These are phyloP conservation scores for Phalacrocorax brasilianus DNA, from an alignment of 2,113 vertebrate species.

Conservation along the genomic window DNA sequence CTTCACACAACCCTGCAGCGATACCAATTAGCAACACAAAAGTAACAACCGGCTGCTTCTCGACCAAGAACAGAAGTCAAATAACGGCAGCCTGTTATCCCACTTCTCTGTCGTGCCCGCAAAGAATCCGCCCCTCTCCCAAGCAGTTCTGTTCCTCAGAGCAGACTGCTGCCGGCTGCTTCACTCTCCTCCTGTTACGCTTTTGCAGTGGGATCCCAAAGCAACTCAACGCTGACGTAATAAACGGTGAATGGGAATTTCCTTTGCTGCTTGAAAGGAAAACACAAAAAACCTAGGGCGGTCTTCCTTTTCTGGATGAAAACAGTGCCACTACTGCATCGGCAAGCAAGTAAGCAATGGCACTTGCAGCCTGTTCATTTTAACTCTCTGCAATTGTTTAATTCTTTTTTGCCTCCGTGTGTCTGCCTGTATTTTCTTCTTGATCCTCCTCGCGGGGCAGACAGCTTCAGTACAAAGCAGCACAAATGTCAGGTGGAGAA, in stretches of 20 bases:
- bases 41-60: neutral
- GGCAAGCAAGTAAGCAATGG: neutral
- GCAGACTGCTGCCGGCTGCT: neutral
- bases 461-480: neutral
- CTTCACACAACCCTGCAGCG: neutral
- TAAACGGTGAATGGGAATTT: neutral
- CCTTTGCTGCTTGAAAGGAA: neutral
- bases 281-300: no score
- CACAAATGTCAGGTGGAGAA: neutral
- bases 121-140: neutral
- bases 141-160: neutral
- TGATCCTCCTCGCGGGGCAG: neutral
- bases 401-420: neutral
- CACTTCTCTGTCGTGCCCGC: neutral
- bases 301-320: neutral
- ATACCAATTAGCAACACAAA: neutral
- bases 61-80: neutral
- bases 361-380: rapidly evolving
- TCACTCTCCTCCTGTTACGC: neutral
- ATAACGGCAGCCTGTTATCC: neutral
- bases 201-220: neutral
- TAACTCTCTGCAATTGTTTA: neutral
- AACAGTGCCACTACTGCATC: neutral
- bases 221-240: neutral
- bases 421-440: neutral